Percentiles rank a stretch among this genome's conserved stretches.
Conservation (phyloP, 2,888 invertebrate species). For the Harpalus rubripes region DNA sequence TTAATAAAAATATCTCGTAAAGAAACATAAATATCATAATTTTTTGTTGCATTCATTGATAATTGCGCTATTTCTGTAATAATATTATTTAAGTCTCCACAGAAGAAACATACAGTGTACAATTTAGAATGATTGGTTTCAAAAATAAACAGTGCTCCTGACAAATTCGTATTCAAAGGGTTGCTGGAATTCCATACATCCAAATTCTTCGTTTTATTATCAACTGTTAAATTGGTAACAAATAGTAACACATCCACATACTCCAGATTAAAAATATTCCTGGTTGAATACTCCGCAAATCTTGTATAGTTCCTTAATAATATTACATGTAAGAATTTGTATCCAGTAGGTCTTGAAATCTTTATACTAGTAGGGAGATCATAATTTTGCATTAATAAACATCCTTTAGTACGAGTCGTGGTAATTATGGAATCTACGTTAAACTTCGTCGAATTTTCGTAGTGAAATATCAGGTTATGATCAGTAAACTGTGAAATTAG, state of each 20-base stretch:
- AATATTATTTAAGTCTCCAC: not conserved
- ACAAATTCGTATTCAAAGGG: constrained; percentile 1
- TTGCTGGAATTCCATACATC: not conserved
- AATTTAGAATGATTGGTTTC: constrained; percentile 7
- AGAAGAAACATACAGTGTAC: constrained; percentile 46
- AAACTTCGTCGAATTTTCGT: constrained; percentile 30
- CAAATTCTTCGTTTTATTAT: constrained; percentile 15
- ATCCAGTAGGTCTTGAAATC: constrained; percentile 32
- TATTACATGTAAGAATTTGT: constrained; percentile 57
- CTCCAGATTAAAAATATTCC: constrained; percentile 20
- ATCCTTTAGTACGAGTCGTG: constrained; percentile 5
- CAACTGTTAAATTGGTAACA: constrained; percentile 16
- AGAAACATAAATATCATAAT: constrained; percentile 25
- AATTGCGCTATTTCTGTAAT: not conserved
- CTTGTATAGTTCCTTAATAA: constrained; percentile 53
- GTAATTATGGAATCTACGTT: constrained; percentile 38
- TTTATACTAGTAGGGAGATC: not conserved
- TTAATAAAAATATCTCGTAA: constrained; percentile 8
- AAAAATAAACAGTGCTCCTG: constrained; percentile 49
- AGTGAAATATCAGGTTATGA: constrained; percentile 58
- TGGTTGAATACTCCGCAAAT: constrained; percentile 15
- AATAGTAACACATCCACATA: constrained; percentile 54
- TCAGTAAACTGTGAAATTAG: constrained; percentile 52
- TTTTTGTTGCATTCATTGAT: not conserved
- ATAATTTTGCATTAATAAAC: constrained; percentile 52